Conservation (phyloP, 2,888 invertebrate genomes). For the Phoronis australis region DNA sequence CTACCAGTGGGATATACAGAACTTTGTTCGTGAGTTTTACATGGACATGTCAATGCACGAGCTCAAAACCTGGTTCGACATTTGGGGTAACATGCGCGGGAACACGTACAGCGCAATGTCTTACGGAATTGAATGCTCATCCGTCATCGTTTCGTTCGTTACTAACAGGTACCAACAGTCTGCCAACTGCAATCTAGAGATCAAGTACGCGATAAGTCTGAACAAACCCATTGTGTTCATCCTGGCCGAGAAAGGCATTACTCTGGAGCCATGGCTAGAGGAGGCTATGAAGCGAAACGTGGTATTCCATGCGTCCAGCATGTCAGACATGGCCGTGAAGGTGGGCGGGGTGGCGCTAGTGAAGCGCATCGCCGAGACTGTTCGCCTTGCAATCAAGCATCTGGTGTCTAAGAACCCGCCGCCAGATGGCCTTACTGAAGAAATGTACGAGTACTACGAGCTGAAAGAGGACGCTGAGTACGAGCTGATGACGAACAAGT, state of each 20-base stretch:
- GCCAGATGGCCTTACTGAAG: too few species aligned
- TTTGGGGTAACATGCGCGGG: slow-evolving; percentile 8
- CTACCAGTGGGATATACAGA: too few species aligned
- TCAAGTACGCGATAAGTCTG: slow-evolving; percentile 7
- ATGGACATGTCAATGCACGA: too few species aligned
- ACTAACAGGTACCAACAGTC: slow-evolving; percentile 5
- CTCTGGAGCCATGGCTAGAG: slow-evolving; percentile 4
- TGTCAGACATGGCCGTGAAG: background rate
- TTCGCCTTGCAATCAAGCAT: background rate
- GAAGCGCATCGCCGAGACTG: slow-evolving; percentile 2
- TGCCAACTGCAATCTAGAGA: slow-evolving; percentile 8
- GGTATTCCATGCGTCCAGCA: background rate
- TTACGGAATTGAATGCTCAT: slow-evolving; percentile 9
- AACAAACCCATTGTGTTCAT: slow-evolving; percentile 11
- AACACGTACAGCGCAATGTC: slow-evolving; percentile 12
- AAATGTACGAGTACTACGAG: too few species aligned
- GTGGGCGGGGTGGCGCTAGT: slow-evolving; percentile 3
- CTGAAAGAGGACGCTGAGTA: too few species aligned
- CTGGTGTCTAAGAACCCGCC: too few species aligned
- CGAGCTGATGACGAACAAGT: too few species aligned
- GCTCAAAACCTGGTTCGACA: too few species aligned
- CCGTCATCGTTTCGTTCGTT: slow-evolving; percentile 7
- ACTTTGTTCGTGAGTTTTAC: too few species aligned
- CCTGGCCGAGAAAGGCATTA: background rate
- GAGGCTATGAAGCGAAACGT: slow-evolving; percentile 1